Evolutionary conservation across 2,888 invertebrate species (phyloP).

Genomic region (Epistrophella euchroma): DNA sequence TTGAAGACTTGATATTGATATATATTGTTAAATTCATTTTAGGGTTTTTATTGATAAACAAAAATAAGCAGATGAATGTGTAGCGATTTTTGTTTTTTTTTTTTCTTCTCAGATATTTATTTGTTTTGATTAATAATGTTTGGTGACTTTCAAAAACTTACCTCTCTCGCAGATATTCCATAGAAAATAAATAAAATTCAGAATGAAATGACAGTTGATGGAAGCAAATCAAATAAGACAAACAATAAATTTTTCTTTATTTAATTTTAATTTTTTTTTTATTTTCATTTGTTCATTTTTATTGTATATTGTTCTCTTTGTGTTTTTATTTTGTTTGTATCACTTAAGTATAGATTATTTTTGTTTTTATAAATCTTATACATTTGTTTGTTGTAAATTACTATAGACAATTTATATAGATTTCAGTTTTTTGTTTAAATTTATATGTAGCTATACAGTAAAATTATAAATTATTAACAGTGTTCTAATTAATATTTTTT

Average conservation of each 20-base stretch:
- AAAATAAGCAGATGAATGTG: slow-evolving; percentile 70
- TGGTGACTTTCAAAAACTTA: slow-evolving; percentile 25
- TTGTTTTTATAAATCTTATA: slow-evolving; percentile 63
- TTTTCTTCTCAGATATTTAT: slow-evolving; percentile 12
- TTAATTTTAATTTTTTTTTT: slow-evolving; percentile 28
- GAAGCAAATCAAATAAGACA: slow-evolving; percentile 72
- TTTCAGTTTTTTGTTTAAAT: slow-evolving; percentile 33
- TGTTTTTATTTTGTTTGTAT: slow-evolving; percentile 55
- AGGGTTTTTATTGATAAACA: slow-evolving; percentile 22
- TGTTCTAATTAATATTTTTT: slow-evolving; percentile 16
- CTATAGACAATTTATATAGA: slow-evolving; percentile 61
- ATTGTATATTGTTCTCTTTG: slow-evolving; percentile 52
- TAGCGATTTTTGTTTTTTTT: slow-evolving; percentile 26
- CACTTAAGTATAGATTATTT: slow-evolving; percentile 62
- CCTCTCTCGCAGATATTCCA: neutral
- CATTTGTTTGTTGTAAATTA: slow-evolving; percentile 49
- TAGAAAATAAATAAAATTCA: slow-evolving; percentile 11
- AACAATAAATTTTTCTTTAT: slow-evolving; percentile 46
- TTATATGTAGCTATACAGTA: slow-evolving; percentile 43
- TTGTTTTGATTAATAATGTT: slow-evolving; percentile 17
- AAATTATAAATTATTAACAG: slow-evolving; percentile 62
- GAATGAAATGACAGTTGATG: slow-evolving; percentile 59
- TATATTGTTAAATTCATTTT: slow-evolving; percentile 38
- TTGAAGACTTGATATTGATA: slow-evolving; percentile 49
- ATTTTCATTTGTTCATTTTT: slow-evolving; percentile 51